phyloP scores from a whole-genome alignment of 2,888 invertebrate species.

The Lasioglossum lativentre region DNA sequence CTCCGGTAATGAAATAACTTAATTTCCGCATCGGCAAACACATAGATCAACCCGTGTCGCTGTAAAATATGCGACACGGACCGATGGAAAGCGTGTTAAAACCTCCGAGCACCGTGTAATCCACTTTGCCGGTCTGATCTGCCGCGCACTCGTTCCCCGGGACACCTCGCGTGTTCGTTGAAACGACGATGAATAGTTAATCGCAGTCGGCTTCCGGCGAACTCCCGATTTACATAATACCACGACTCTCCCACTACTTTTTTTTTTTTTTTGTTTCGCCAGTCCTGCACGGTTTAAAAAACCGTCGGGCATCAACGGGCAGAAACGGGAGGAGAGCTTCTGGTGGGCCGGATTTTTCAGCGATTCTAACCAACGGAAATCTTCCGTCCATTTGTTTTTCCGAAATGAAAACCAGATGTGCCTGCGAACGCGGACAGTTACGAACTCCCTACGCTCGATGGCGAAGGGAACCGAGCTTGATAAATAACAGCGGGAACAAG shows the following conservation, averaged over 20 bases:
- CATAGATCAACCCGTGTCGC: constrained; percentile 67
- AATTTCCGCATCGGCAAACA: constrained; percentile 69
- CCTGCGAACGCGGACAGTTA: neutral
- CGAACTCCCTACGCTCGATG: neutral
- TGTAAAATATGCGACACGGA: constrained; percentile 70
- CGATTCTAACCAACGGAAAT: no score
- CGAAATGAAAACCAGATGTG: neutral
- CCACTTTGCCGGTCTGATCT: constrained; percentile 62
- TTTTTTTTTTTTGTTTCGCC: no score
- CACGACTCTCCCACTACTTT: neutral
- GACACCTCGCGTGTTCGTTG: constrained; percentile 25
- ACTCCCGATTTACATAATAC: constrained; percentile 30
- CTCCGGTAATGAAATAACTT: constrained; percentile 73
- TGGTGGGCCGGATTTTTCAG: no score
- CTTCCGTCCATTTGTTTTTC: neutral
- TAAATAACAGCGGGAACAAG: neutral
- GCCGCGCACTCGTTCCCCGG: constrained; percentile 7
- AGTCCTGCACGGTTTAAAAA: neutral
- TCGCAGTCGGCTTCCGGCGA: constrained; percentile 33
- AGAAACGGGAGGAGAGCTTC: no score
- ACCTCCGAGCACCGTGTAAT: constrained; percentile 58
- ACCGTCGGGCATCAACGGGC: neutral
- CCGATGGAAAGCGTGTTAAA: constrained; percentile 61
- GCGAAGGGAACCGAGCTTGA: neutral
- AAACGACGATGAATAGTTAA: constrained; percentile 48